A percentile compares a stretch with the other conserved stretches of the same genome.
Conservation (phyloP, 2,888 invertebrate species). For the Anthrax anthrax region DNA sequence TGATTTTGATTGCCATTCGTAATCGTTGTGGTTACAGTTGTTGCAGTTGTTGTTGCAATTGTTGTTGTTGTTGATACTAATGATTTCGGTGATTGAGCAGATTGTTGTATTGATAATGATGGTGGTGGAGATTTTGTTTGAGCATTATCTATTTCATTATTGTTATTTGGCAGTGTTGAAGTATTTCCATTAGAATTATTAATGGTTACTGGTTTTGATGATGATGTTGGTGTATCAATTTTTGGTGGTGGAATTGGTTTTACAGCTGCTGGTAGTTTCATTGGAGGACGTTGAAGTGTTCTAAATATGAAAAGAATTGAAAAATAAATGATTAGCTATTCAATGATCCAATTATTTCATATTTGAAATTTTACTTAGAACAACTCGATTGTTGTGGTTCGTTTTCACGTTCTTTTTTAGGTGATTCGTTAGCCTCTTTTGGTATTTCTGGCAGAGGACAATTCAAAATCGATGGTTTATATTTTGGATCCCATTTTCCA, state of each 20-base stretch:
- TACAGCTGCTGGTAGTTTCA: conserved; percentile 34
- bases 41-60: conserved; percentile 1
- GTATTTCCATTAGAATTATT: conserved; percentile 1
- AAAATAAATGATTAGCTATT: too few relatives aligned
- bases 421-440: conserved; percentile 29
- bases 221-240: conserved; percentile 28
- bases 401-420: conserved; percentile 22
- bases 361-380: conserved; percentile 26
- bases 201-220: conserved; percentile 22
- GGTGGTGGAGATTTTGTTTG: conserved; percentile 8
- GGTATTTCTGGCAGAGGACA: conserved; percentile 35
- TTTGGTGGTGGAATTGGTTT: conserved; percentile 35
- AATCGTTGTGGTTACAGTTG: conserved; percentile 9
- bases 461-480: conserved; percentile 34
- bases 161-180: not conserved
- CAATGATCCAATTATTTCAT: not conserved
- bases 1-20: conserved; percentile 9
- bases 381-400: conserved; percentile 23
- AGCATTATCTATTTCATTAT: conserved; percentile 11
- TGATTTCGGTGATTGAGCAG: conserved; percentile 3
- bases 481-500: conserved; percentile 34
- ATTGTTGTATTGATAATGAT: not conserved
- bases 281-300: conserved; percentile 32
- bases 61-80: not conserved
- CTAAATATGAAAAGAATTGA: conserved; percentile 18